Conservation (phyloP, 2,113 vertebrate species). For the Chrysochloris asiatica region DNA sequence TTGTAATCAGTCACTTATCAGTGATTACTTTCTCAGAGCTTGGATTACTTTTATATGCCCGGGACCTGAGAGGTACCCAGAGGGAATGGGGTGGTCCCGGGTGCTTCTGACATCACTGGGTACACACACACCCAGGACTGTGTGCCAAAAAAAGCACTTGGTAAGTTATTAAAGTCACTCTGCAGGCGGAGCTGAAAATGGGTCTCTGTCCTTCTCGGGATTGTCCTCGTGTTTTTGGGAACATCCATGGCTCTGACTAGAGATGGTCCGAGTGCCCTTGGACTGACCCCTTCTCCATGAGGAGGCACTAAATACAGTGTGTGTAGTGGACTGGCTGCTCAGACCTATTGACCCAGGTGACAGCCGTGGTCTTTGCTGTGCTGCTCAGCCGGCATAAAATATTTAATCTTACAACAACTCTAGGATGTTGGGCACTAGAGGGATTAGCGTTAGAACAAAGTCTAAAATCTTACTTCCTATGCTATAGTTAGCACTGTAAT, state of each 20-base stretch:
- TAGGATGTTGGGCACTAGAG: neutral
- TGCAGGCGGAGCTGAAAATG: conserved; percentile 48
- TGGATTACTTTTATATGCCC: conserved; percentile 81
- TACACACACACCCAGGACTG: conserved; percentile 49
- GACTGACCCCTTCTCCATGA: neutral
- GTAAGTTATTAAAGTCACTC: conserved; percentile 73
- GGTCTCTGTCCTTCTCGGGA: conserved; percentile 68
- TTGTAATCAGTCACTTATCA: conserved; percentile 78
- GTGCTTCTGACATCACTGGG: conserved; percentile 78
- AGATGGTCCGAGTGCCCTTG: neutral
- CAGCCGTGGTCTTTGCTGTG: neutral
- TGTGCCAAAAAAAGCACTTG: conserved; percentile 76
- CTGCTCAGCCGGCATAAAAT: neutral
- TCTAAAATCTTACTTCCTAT: neutral
- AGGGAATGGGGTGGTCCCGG: conserved; percentile 66
- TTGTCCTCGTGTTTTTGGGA: conserved; percentile 20
- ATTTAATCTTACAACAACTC: neutral
- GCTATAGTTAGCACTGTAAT: conserved; percentile 56
- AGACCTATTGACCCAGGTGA: neutral
- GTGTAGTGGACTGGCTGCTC: neutral
- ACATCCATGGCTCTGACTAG: conserved; percentile 37
- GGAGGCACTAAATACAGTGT: neutral
- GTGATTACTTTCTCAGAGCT: conserved; percentile 81
- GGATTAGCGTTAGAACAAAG: conserved; percentile 47
- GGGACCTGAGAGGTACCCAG: conserved; percentile 70